Evolutionary conservation across 2,888 invertebrate species (phyloP).

Genomic region (Parnassius apollo): DNA sequence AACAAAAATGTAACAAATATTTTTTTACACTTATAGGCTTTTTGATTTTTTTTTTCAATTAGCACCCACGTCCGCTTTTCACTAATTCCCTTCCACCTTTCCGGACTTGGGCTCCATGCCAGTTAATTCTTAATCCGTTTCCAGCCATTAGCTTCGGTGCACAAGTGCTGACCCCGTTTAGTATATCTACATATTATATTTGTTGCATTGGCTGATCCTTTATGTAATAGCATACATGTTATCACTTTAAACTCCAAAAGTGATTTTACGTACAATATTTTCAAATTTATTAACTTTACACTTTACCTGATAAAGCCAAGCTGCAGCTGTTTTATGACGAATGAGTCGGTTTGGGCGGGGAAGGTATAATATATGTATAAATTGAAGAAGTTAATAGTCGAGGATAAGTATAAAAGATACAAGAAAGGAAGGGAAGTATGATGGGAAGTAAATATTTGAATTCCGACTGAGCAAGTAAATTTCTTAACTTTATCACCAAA

Average conservation of each 20-base stretch:
- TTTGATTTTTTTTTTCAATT: slow-evolving; percentile 18
- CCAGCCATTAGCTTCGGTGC: slow-evolving; percentile 26
- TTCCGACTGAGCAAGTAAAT: no score
- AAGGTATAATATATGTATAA: no score
- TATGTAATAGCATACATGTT: not conserved
- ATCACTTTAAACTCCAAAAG: not conserved
- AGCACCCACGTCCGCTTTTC: slow-evolving; percentile 21
- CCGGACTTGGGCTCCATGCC: slow-evolving; percentile 23
- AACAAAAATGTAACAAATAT: not conserved
- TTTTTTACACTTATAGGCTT: slow-evolving; percentile 2
- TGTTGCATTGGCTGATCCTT: slow-evolving; percentile 15
- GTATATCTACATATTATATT: slow-evolving; percentile 14
- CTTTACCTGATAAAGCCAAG: no score
- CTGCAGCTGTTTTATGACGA: no score
- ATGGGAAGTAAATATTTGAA: no score
- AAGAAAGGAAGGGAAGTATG: no score
- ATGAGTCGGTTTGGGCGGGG: no score
- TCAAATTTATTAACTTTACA: no score
- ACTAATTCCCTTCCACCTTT: slow-evolving; percentile 26
- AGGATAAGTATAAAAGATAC: no score
- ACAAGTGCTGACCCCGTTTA: slow-evolving; percentile 13
- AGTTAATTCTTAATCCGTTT: slow-evolving; percentile 28
- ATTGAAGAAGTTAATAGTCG: no score
- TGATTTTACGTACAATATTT: no score
- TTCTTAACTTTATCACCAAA: no score